These are phyloP conservation scores for Pseudopleuronectes americanus DNA, from an alignment of 2,797 vertebrate genomes.

Conservation along the genomic window DNA sequence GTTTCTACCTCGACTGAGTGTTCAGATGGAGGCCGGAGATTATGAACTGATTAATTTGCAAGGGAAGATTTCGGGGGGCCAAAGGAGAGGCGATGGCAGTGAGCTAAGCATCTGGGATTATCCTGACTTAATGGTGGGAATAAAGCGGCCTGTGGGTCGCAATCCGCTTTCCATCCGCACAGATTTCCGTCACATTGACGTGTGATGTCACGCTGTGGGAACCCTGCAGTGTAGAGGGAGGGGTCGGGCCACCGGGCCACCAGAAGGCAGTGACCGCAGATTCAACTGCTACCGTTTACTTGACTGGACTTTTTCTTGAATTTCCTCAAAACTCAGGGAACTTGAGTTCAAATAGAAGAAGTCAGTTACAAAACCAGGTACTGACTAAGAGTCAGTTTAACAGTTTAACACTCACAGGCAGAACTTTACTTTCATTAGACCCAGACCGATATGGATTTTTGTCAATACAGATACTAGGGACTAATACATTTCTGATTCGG, in stretches of 20 bases:
- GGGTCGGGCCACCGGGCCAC: not conserved
- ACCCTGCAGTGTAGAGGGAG: not conserved
- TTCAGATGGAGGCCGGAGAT: constrained; percentile 59
- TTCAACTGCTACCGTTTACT: not conserved
- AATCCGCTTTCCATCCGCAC: constrained; percentile 67
- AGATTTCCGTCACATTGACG: constrained; percentile 68
- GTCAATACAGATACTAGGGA: too few species aligned
- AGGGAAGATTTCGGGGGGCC: constrained; percentile 62
- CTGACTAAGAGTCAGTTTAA: not conserved
- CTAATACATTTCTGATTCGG: too few species aligned
- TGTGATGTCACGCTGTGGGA: constrained; percentile 46
- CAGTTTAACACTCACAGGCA: not conserved
- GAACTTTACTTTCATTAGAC: not conserved
- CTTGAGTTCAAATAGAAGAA: too few species aligned
- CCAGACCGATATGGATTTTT: too few species aligned
- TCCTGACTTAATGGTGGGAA: constrained; percentile 75
- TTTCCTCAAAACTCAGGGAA: not conserved
- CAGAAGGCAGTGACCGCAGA: too few species aligned
- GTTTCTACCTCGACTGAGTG: constrained; percentile 21
- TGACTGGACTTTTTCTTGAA: not conserved
- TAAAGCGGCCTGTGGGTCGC: constrained; percentile 66
- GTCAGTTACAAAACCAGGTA: too few species aligned
- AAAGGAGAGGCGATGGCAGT: constrained; percentile 65
- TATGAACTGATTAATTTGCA: constrained; percentile 75
- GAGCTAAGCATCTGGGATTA: constrained; percentile 77